Conservation (phyloP, 2,113 vertebrate species). For the Macroglossus sobrinus region DNA sequence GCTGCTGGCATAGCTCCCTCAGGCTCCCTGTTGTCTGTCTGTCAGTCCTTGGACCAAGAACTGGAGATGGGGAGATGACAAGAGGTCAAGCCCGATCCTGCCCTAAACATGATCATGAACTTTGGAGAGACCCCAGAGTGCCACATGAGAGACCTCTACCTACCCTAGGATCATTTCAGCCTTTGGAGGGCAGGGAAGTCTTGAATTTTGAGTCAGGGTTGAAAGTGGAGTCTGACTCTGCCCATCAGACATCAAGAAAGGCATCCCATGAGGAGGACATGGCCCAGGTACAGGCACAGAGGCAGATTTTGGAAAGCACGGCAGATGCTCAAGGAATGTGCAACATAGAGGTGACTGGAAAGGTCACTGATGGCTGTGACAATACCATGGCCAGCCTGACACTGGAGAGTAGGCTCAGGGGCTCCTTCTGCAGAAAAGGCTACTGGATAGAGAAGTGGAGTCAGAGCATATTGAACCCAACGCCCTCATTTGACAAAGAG, state of each 20-base stretch:
- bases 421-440: neutral
- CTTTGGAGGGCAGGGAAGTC: neutral
- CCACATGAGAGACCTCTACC: neutral
- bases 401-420: neutral
- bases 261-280: neutral
- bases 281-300: rapidly evolving
- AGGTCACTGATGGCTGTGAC: neutral
- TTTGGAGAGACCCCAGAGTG: rapidly evolving
- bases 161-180: neutral
- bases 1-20: neutral
- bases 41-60: neutral
- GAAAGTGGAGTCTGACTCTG: neutral
- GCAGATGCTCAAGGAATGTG: rapidly evolving
- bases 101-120: rapidly evolving
- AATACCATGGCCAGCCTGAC: neutral
- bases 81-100: neutral
- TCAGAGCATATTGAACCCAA: neutral
- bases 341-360: neutral
- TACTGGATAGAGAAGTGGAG: neutral
- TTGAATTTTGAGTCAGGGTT: neutral
- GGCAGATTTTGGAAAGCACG: neutral
- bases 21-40: neutral
- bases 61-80: neutral
- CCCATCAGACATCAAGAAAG: neutral
- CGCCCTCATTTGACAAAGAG: neutral